These are phyloP conservation scores for Lysandra bellargus DNA, from an alignment of 2,888 invertebrate species.

Conservation along the genomic window DNA sequence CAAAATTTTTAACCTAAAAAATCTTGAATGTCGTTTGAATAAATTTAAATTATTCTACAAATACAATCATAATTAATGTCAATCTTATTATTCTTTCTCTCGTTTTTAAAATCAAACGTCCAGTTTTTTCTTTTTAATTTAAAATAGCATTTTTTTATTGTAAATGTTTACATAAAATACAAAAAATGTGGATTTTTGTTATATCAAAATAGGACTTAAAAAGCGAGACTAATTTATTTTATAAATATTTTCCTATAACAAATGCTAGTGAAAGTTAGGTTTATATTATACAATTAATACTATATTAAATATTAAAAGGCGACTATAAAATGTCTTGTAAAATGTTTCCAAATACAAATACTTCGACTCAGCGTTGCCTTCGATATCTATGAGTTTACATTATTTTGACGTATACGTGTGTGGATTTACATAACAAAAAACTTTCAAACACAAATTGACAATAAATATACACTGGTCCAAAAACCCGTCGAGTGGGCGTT, in stretches of 20 bases:
- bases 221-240: slow-evolving; percentile 10
- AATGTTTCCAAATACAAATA: slow-evolving; percentile 29
- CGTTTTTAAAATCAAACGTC: neutral
- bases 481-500: neutral
- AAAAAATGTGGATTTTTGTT: neutral
- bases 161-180: slow-evolving; percentile 13
- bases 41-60: slow-evolving; percentile 32
- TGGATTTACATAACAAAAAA: slow-evolving; percentile 10
- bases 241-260: slow-evolving; percentile 31
- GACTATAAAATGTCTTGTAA: slow-evolving; percentile 33
- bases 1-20: slow-evolving; percentile 70
- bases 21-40: slow-evolving; percentile 62
- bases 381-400: neutral
- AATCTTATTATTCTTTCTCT: slow-evolving; percentile 15
- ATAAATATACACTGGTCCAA: slow-evolving; percentile 30
- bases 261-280: slow-evolving; percentile 28
- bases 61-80: neutral
- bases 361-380: slow-evolving; percentile 12
- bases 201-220: slow-evolving; percentile 14
- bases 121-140: neutral
- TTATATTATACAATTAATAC: slow-evolving; percentile 31
- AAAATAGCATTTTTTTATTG: neutral
- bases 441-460: slow-evolving; percentile 10
- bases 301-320: slow-evolving; percentile 33
- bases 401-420: slow-evolving; percentile 17